Evolutionary conservation across 2,113 vertebrate genomes (phyloP), one percentile per base, ranked within the genome.

Genomic region (Leptobrachium ailaonicum): DNA sequence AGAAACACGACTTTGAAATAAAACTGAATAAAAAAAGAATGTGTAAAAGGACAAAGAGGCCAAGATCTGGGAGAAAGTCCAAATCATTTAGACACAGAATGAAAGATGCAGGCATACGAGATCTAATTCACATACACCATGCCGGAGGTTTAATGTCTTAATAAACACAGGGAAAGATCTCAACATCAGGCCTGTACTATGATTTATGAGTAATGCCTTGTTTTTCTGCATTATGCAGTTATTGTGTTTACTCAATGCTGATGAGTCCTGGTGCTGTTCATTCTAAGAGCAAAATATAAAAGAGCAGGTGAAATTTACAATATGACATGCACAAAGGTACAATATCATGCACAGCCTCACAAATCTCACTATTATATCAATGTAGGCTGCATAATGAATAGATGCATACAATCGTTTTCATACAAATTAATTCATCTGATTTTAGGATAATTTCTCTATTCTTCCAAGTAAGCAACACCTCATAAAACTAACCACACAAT

Each of bases 61-160:
- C 53, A 62, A 74, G 13, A 8, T 75, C 79, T 81, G 79, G 79
- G 79, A 75, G 13, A 81, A 20, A 50, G 50, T 68, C 79, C 79
- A 81, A 75, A 70, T 54, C 53, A 69, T 45, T 8, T 53, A 47
- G 50, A 42, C 64, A 50, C 64, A 75, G n/a, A 64, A 75, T 69
- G 45, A 81, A 68, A 75, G 73, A 75, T 62, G 41, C 72, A 67
- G 69, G n/a, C 77, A 66, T 71, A 56, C 58, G 62, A 78, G 56
- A 53, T 79, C 70, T 73, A 79, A 66, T 71, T 50, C 42, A 50
- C 43, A 72, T 64, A 72, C 69, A 66, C 58, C 56, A 73, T 70
- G 71, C 68, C 67, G 10, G n/a, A 67, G 56, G 56, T 73, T 79
- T 79, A 73, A 43, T 79, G 70, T 45, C 47, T 54, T 79, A 73